Evolutionary conservation across 1,140 invertebrate species (phyloP), one percentile per base, ranked within the genome.

Genomic region (Tetraneura akinire): DNA sequence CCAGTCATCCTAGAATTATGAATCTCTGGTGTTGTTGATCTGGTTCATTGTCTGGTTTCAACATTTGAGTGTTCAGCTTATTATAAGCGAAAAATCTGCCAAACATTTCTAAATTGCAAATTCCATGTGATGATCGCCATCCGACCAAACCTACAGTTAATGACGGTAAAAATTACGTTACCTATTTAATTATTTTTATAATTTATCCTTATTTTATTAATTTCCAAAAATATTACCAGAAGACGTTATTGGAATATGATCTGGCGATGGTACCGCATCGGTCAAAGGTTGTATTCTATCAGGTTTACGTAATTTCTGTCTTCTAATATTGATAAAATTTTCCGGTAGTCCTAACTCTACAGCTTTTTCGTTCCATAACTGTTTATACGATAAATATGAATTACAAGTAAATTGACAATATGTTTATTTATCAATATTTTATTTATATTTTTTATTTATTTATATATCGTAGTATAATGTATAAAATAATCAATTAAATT

Each of bases 61-160:
- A 45, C 42, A 80, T 49, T 23, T 51, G 66, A 21, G 82, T 80
- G n/a, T 81, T 78, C 14, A 87, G 83, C 16, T 85, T 87, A 42
- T 83, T 81, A 71, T 83, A 83, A 10, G 85, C 81, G 81, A 86
- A 86, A 57, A 86, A 81, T 11, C 83, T 85, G 18, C 86, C 85
- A 14, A 83, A 81, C 29, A 85, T 84, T 83, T 88, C 87, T 45
- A 88, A 80, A 81, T 84, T 82, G 66, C 85, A 84, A 78, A 86
- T 83, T 16, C 76, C 64, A n/a, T 82, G 80, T 18, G 85, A 84
- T 49, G 85, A 87, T 80, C 87, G 84, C 85, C 87, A 86, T 29
- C 87, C 87, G 71, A 87, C 80, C 78, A 85, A 82, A 23, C 85
- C 85, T 84, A 84, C 85, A n/a, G n/a, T n/a, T 84, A 85, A 84